Base-by-base conservation (phyloP, 2,113 vertebrate species). In the Triplophysa dalaica region DNA sequence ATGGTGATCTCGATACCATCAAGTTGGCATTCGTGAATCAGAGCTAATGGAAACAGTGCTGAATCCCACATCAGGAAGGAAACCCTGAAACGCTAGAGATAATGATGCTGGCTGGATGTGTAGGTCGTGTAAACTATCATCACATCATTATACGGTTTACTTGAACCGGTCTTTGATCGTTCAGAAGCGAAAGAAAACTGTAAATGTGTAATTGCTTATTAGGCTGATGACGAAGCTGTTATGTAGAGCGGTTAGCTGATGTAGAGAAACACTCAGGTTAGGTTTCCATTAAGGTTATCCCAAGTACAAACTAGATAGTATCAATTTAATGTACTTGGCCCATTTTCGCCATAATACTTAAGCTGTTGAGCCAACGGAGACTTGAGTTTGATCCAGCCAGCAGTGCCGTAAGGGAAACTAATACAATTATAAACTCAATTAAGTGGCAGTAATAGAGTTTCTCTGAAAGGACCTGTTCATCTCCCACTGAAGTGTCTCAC, bases 391-490 rank as follows among this genome's bases (percentile, higher is more conserved):
- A 1, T 60, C 54, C 54, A 60, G 54, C 7, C 8, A 61, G 13
- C 54, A 22, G 7, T 2, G 33, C 33, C 60, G 70, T 60, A 61
- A 58, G 70, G 21, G 70, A 73, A 73, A 33, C 70, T 74, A 74
- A 74, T 74, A n/a, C 70, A 74, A 61, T 74, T 60, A 74, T 74
- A 12, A 74, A 74, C 33, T 60, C 54, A 61, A 74, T 74, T 74
- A 74, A 74, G 54, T 74, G 29, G 1, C 33, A 60, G 70, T 74
- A 74, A 74, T 74, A 74, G 70, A 60, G 33, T 74, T 61, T 74
- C 70, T 8, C 2, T 74, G 50, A 72, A 72, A 17, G 17, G 69
- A 70, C 50, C 24, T 73, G 29, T 33, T 73, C 58, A 73, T 43
- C 33, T 33, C 54, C 11, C 13, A 60, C 13, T 43, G 33, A 74